Evolutionary conservation across 2,797 vertebrate genomes (phyloP).

Genomic region (Discoglossus pictus): DNA sequence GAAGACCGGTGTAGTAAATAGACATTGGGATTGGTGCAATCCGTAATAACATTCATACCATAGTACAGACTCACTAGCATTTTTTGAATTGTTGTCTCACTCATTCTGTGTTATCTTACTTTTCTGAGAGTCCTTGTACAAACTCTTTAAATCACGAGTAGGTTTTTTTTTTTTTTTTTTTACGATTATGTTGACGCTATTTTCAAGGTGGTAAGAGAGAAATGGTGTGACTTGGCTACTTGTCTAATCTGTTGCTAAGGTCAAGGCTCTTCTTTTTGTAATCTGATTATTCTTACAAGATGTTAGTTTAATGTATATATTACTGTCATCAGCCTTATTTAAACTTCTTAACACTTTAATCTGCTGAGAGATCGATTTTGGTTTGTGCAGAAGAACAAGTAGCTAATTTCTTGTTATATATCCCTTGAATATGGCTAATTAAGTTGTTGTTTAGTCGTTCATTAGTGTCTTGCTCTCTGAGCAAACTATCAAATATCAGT

Average conservation of each 20-base stretch:
- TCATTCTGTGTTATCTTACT: slow-evolving; percentile 53
- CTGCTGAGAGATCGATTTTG: background rate
- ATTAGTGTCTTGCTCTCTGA: too few species aligned
- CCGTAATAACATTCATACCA: slow-evolving; percentile 18
- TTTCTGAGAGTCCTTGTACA: slow-evolving; percentile 57
- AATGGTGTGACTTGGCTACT: slow-evolving; percentile 55
- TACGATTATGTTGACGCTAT: slow-evolving; percentile 58
- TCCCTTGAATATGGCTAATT: too few species aligned
- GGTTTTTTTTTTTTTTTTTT: too few species aligned
- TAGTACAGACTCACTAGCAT: slow-evolving; percentile 42
- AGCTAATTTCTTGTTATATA: too few species aligned
- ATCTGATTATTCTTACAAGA: slow-evolving; percentile 50
- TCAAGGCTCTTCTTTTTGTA: slow-evolving; percentile 54
- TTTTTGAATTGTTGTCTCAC: slow-evolving; percentile 42
- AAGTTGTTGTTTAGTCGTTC: too few species aligned
- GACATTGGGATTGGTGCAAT: background rate
- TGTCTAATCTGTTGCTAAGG: slow-evolving; percentile 57
- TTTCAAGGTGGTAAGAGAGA: slow-evolving; percentile 56
- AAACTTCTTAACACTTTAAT: background rate
- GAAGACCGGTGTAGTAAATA: slow-evolving; percentile 11
- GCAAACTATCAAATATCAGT: too few species aligned
- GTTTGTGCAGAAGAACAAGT: slow-evolving; percentile 5
- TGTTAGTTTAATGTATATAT: slow-evolving; percentile 15
- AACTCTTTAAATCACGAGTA: slow-evolving; percentile 48
- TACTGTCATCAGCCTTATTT: slow-evolving; percentile 24